Percentiles rank a stretch among this genome's conserved stretches.
phyloP scores from a whole-genome alignment of 2,888 invertebrate genomes.

The Mythimna loreyi region DNA sequence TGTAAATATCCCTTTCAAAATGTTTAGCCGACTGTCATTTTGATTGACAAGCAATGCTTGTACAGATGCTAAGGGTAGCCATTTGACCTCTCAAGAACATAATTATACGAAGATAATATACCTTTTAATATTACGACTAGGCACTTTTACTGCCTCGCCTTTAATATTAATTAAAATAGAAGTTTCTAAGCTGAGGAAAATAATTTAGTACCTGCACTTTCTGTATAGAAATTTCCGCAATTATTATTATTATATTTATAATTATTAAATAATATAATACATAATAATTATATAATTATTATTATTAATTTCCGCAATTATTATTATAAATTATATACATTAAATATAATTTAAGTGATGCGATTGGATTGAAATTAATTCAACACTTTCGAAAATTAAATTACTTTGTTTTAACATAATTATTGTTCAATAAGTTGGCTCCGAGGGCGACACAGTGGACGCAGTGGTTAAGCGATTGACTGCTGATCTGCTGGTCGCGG shows the following conservation, averaged over 20 bases:
- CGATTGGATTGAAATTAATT: background rate
- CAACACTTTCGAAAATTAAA: too few species aligned
- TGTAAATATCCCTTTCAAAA: conserved; percentile 42
- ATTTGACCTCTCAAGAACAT: conserved; percentile 15
- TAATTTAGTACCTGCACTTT: too few species aligned
- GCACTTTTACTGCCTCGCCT: background rate
- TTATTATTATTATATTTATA: too few species aligned
- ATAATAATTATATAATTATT: too few species aligned
- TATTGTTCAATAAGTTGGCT: too few species aligned
- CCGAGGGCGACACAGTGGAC: too few species aligned
- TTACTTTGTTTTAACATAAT: too few species aligned
- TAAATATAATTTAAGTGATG: background rate
- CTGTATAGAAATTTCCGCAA: too few species aligned
- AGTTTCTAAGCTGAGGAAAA: conserved; percentile 1
- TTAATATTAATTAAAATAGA: background rate
- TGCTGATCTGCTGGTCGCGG: too few species aligned
- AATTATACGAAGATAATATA: conserved; percentile 4
- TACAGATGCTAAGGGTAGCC: conserved; percentile 18
- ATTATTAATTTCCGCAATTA: background rate
- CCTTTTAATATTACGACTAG: background rate
- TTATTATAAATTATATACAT: too few species aligned
- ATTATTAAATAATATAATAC: too few species aligned
- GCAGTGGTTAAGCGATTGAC: too few species aligned
- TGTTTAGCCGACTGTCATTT: conserved; percentile 28
- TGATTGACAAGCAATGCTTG: conserved; percentile 36